Conservation (phyloP, 2,113 vertebrate genomes). For the Ictidomys tridecemlineatus region DNA sequence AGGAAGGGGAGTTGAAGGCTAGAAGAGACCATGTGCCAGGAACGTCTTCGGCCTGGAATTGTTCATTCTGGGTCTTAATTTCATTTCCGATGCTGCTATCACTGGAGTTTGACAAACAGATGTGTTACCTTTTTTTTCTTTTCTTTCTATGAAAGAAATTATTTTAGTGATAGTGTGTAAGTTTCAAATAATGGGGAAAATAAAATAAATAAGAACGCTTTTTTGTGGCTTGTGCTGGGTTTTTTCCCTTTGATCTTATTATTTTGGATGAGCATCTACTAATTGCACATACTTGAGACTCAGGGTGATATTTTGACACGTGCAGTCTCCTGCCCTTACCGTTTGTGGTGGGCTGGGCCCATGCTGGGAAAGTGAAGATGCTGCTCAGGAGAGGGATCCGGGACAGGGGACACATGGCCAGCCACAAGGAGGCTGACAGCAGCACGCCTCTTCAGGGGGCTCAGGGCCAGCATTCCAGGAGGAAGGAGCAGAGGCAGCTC, state of each 20-base stretch:
- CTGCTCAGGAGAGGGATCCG: background rate
- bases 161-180: conserved; percentile 74
- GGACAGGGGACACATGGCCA: background rate
- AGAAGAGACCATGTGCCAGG: background rate
- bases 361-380: background rate
- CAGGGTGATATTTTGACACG: background rate
- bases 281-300: background rate
- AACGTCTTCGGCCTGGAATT: conserved; percentile 50
- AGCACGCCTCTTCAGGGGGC: background rate
- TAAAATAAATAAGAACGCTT: conserved; percentile 31
- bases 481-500: background rate
- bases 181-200: conserved; percentile 65
- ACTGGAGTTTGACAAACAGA: conserved; percentile 74
- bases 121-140: conserved; percentile 56
- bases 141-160: conserved; percentile 85
- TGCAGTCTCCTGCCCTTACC: background rate
- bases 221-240: conserved; percentile 54
- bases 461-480: background rate
- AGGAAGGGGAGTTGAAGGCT: background rate
- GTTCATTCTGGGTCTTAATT: conserved; percentile 66
- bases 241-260: background rate
- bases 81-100: conserved; percentile 81
- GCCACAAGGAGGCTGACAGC: background rate
- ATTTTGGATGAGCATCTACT: background rate
- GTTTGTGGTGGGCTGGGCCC: background rate